phyloP scores from a whole-genome alignment of 2,797 vertebrate genomes.

The Brachymystax lenok region DNA sequence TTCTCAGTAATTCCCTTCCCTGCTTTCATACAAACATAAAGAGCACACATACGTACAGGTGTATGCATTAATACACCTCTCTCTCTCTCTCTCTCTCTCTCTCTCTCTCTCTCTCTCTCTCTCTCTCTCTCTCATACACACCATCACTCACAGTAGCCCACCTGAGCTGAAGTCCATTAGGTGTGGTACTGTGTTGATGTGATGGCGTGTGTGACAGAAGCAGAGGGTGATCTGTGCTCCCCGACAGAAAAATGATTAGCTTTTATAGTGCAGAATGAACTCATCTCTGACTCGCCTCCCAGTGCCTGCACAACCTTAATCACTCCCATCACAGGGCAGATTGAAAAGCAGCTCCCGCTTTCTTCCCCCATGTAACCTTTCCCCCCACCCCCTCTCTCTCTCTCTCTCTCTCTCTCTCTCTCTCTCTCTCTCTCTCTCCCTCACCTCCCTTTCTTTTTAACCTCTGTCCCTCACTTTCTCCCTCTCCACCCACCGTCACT shows the following conservation, averaged over 20 bases:
- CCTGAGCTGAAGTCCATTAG: not conserved
- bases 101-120: too few species aligned
- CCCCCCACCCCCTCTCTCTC: constrained; percentile 9
- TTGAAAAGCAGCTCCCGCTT: not conserved
- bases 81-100: too few species aligned
- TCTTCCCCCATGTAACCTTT: constrained; percentile 6
- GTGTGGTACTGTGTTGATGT: not conserved
- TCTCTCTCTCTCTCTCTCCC: not conserved
- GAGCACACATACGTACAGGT: too few species aligned
- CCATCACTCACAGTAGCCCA: too few species aligned
- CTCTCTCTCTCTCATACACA: too few species aligned
- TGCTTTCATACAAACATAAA: too few species aligned
- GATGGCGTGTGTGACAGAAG: not conserved
- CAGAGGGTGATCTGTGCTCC: constrained; percentile 16
- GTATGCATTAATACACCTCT: too few species aligned
- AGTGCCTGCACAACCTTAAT: constrained; percentile 28
- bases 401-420: not conserved
- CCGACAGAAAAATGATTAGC: constrained; percentile 45
- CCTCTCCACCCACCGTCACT: not conserved
- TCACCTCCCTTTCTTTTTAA: not conserved
- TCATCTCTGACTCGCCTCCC: constrained; percentile 32
- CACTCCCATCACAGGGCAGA: constrained; percentile 39
- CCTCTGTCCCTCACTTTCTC: not conserved
- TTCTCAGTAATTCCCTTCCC: too few species aligned
- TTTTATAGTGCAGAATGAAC: constrained; percentile 48